Evolutionary conservation across 1,140 invertebrate species (phyloP), one percentile per base, ranked within the genome.

Genomic region (Heliconius nattereri): DNA sequence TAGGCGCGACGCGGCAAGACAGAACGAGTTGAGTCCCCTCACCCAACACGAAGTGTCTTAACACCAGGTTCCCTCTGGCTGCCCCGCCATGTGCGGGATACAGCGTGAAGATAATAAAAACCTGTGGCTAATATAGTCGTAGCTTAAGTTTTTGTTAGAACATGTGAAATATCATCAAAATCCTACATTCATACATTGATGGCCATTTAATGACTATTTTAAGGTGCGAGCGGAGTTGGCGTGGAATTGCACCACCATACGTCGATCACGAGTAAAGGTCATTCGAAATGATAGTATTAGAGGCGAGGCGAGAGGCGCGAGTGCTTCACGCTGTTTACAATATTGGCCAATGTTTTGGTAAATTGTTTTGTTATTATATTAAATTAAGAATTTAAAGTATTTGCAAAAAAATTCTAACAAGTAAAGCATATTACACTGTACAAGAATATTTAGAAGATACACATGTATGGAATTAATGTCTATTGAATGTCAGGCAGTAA

Each of bases 141-240:
- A 23, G 2, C n/a, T 60, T 29, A 26, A 16, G 19, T 26, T 5
- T 26, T 26, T 26, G 26, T 11, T 66, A 16, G 23, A 66, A 66
- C 23, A 66, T 29, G 60, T 66, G 26, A 66, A 66, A 29, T 66
- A 23, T 16, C 60, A 29, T 66, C 13, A 66, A 66, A 66, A 0
- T 13, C 23, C 13, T 23, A 60, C 8, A 60, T 9, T 23, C 54
- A 60, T 5, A 23, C 23, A 29, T 11, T 29, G 23, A 66, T 66
- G 60, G 60, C 5, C 3, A 66, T 66, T 60, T 60, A 60, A 60
- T 60, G 57, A 60, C 57, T 60, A 60, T 60, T 66, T 66, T 66
- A 29, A 66, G 26, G 60, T 66, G 60, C 11, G 23, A 57, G 2
- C 60, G n/a, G 7, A 6, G 26, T 66, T 66, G 23, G 23, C 9